Evolutionary conservation across 2,113 vertebrate genomes (phyloP).

Genomic region (Notothenia coriiceps): DNA sequence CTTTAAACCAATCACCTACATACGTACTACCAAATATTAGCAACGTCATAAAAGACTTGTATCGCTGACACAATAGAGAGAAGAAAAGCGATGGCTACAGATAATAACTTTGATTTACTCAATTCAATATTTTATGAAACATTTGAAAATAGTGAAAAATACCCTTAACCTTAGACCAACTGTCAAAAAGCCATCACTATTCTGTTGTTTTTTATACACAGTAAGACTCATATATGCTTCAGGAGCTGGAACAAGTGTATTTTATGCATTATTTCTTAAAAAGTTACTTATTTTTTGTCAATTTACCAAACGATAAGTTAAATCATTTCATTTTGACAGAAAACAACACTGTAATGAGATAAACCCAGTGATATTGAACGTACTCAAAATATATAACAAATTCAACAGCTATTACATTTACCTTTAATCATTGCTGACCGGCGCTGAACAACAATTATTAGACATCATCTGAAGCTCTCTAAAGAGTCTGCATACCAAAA

Average conservation of each 20-base stretch:
- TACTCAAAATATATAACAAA: neutral
- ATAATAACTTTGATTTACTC: neutral
- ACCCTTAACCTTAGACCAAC: neutral
- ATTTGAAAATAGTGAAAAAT: neutral
- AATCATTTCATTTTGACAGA: neutral
- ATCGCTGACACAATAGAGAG: neutral
- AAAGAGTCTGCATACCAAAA: no score
- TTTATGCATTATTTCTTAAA: neutral
- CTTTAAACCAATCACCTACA: neutral
- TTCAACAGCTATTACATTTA: no score
- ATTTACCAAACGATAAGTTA: neutral
- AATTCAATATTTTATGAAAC: no score
- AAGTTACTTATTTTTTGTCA: neutral
- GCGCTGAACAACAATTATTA: no score
- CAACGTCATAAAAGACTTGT: neutral
- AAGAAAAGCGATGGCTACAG: neutral
- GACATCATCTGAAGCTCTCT: no score
- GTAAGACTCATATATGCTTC: neutral
- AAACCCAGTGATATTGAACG: neutral
- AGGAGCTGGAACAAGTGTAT: neutral
- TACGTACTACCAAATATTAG: neutral
- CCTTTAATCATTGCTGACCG: no score
- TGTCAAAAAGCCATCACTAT: neutral
- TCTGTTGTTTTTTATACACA: neutral
- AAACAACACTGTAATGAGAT: neutral